phyloP scores from a whole-genome alignment of 1,140 invertebrate genomes.

The Solen grandis region DNA sequence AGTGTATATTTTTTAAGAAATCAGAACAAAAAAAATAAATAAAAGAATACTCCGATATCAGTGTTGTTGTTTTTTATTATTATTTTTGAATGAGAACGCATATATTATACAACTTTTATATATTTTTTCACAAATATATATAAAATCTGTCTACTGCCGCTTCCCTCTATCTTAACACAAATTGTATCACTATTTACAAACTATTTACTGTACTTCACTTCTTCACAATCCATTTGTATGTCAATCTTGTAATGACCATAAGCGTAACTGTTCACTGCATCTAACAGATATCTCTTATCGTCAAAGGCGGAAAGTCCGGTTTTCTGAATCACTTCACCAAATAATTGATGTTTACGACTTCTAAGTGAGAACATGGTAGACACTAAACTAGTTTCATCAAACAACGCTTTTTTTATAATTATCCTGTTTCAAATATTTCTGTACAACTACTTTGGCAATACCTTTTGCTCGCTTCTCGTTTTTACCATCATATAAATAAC shows the following conservation, averaged over 20 bases:
- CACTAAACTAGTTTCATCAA: not conserved
- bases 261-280: conserved; percentile 14
- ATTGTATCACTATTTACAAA: no score
- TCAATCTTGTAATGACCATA: conserved; percentile 38
- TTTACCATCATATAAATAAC: conserved; percentile 37
- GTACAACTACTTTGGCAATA: conserved; percentile 5
- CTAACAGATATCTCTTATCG: conserved; percentile 22
- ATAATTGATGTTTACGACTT: conserved; percentile 22
- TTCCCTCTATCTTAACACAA: no score
- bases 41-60: no score
- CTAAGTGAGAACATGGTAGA: conserved; percentile 2
- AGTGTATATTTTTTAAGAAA: no score
- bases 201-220: no score
- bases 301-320: conserved; percentile 9
- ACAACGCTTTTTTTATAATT: conserved; percentile 23
- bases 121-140: no score
- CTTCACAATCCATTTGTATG: not conserved
- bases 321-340: conserved; percentile 20
- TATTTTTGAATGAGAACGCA: no score
- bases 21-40: no score
- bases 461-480: conserved; percentile 62
- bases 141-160: no score
- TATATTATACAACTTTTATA: no score
- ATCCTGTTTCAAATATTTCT: conserved; percentile 4
- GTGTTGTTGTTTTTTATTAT: no score